Conservation (phyloP, 1,140 invertebrate species). For the Nymphalis io region DNA sequence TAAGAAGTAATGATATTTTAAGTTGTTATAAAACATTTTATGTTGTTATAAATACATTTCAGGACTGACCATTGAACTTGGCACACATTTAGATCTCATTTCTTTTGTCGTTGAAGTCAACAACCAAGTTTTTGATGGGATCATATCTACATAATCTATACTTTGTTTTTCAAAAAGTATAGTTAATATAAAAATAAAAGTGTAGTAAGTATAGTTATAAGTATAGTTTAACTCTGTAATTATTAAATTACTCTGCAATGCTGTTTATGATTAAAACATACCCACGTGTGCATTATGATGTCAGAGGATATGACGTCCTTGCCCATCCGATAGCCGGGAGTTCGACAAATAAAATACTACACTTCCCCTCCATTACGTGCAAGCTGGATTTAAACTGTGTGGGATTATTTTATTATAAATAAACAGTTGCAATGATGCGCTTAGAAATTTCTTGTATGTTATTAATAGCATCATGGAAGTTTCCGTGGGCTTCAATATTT, state of each 20-base stretch:
- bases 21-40: too few relatives aligned
- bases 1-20: too few relatives aligned
- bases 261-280: background rate
- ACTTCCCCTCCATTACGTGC: slow-evolving; percentile 27
- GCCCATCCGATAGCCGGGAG: slow-evolving; percentile 30
- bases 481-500: background rate
- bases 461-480: slow-evolving; percentile 2
- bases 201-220: too few relatives aligned
- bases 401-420: slow-evolving; percentile 36
- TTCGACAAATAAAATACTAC: slow-evolving; percentile 31
- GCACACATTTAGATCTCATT: too few relatives aligned
- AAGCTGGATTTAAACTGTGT: slow-evolving; percentile 34
- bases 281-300: slow-evolving; percentile 34
- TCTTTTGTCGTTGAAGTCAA: too few relatives aligned
- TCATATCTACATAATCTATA: too few relatives aligned
- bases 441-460: background rate
- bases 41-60: too few relatives aligned
- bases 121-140: too few relatives aligned
- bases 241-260: background rate
- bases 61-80: too few relatives aligned
- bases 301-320: slow-evolving; percentile 44
- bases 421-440: slow-evolving; percentile 12
- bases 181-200: too few relatives aligned
- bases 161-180: too few relatives aligned
- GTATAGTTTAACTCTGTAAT: background rate